Base-by-base conservation (phyloP, 2,888 invertebrate genomes). In the Heterodera filipjevi region DNA sequence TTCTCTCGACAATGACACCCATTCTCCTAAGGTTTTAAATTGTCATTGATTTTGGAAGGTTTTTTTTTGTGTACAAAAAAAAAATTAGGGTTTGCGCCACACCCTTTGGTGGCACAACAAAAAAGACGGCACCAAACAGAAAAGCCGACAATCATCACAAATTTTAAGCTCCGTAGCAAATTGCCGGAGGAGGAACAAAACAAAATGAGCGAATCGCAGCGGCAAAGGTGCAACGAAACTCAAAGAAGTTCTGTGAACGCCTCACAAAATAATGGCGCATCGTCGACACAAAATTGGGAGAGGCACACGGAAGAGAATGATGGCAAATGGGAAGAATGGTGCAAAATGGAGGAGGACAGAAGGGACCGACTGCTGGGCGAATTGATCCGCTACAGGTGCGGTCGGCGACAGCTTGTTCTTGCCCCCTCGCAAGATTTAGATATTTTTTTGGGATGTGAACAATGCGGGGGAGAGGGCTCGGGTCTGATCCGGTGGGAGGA, bases 341-440 rank as follows among this genome's bases (percentile, higher is more conserved):
- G 75, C 22, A 19, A 16, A 2, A 35, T 35, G 35, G 75, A 75
- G 19, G 73, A 86, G 80, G 85, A 87, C 66, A 81, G 78, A 12
- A 82, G 82, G 12, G 81, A 83, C 16, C 72, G 71, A 8, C 77
- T 87, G 44, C 68, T 85, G 12, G 81, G 75, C 10, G 84, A 88
- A 71, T 81, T 87, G 35, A 80, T 79, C 30, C 79, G 81, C 32
- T 80, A 86, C 14, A 66, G 87, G 66, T 75, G 79, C 81, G 16
- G n/a, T 76, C 19, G 5, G 12, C 44, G 44, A 12, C 44, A 44
- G n/a, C n/a, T n/a, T n/a, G n/a, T n/a, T n/a, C n/a, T n/a, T n/a
- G n/a, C 44, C 44, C 44, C 44, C 44, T 44, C 44, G 8, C 8
- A 12, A 5, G 44, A 10, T 44, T 44, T 44, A 44, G 12, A 44